A percentile compares a stretch with the other conserved stretches of the same genome.
Conservation (phyloP, 2,888 invertebrate genomes). For the Nasonovia ribisnigri region DNA sequence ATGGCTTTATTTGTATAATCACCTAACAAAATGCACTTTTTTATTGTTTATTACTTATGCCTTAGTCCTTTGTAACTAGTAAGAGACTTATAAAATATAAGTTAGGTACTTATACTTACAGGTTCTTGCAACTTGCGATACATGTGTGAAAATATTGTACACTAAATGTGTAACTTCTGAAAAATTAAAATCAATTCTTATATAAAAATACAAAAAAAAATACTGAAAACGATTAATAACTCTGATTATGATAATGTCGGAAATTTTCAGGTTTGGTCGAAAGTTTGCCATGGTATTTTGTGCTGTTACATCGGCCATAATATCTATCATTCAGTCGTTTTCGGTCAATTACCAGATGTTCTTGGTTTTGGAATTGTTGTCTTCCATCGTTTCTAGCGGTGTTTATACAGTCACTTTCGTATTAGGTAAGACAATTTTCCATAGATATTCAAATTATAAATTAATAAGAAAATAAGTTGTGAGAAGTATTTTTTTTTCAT, state of each 20-base stretch:
- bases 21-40: background rate
- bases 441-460: background rate
- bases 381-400: slow-evolving; percentile 75
- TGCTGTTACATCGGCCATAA: slow-evolving; percentile 74
- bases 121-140: too few relatives aligned
- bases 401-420: slow-evolving; percentile 76
- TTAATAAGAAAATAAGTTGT: background rate
- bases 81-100: background rate
- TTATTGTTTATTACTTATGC: background rate
- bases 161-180: too few relatives aligned
- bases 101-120: background rate
- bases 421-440: slow-evolving; percentile 70
- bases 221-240: background rate
- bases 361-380: slow-evolving; percentile 73
- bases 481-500: background rate
- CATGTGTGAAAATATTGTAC: too few relatives aligned
- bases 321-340: slow-evolving; percentile 74
- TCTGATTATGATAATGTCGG: background rate
- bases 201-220: background rate
- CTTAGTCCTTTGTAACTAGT: background rate
- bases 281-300: slow-evolving; percentile 75
- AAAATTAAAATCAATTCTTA: too few relatives aligned
- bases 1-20: background rate
- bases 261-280: slow-evolving; percentile 73
- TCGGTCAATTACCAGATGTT: slow-evolving; percentile 74